phyloP scores from a whole-genome alignment of 1,140 invertebrate species.

The Nasonia vitripennis region DNA sequence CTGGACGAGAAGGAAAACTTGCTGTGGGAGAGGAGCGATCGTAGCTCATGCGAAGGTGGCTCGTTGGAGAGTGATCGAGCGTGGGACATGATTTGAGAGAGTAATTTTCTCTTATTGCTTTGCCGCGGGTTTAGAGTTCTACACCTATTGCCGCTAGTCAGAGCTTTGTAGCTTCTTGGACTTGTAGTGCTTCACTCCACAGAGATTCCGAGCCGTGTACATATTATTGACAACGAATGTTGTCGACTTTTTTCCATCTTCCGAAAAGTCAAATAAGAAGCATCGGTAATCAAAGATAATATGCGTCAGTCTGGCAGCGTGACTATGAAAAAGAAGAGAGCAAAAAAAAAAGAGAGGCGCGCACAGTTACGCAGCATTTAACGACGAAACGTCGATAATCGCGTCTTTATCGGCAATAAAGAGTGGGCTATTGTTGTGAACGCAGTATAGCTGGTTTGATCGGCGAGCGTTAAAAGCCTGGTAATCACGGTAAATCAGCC shows the following conservation, averaged over 20 bases:
- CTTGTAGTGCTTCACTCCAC: no score
- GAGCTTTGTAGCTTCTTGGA: no score
- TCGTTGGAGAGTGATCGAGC: no score
- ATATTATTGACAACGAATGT: no score
- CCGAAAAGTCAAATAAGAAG: neutral
- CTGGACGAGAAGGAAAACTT: neutral
- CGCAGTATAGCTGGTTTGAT: neutral
- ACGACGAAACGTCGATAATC: constrained; percentile 26
- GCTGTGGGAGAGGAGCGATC: neutral
- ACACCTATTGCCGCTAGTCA: no score
- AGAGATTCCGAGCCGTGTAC: no score
- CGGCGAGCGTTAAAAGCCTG: neutral
- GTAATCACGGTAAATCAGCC: constrained; percentile 20
- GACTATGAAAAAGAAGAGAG: neutral
- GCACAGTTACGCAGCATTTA: neutral
- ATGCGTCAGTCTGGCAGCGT: neutral
- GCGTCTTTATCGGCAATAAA: constrained; percentile 20
- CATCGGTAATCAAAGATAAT: neutral
- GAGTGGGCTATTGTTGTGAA: neutral
- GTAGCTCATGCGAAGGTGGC: neutral
- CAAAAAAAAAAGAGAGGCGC: neutral
- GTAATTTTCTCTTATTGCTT: no score
- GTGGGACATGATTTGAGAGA: no score
- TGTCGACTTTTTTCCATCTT: no score
- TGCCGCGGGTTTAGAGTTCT: no score